A percentile compares a stretch with the other conserved stretches of the same genome.
These are phyloP conservation scores for Marmota monax DNA, from an alignment of 2,113 vertebrate genomes.

Conservation along the genomic window DNA sequence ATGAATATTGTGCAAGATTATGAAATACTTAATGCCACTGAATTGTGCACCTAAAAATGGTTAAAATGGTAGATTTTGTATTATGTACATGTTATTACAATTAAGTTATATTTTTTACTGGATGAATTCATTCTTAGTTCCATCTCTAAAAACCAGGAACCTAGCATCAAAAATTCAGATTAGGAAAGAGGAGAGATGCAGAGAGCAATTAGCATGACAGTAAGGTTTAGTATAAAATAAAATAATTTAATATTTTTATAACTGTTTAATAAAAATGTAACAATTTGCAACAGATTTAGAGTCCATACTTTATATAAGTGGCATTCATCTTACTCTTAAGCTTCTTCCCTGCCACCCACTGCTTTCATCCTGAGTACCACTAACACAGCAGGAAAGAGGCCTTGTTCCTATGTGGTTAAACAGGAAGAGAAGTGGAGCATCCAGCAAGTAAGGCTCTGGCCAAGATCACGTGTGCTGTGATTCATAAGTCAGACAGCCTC, in stretches of 20 bases:
- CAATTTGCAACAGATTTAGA: neutral
- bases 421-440: neutral
- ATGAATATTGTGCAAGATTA: neutral
- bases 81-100: neutral
- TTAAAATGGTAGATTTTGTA: neutral
- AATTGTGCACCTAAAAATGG: neutral
- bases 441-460: neutral
- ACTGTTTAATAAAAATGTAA: neutral
- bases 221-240: slow-evolving; percentile 3
- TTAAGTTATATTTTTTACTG: neutral
- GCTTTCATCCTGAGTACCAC: neutral
- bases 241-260: neutral
- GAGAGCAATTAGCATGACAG: neutral
- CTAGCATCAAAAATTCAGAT: neutral
- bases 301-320: neutral
- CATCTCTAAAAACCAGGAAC: neutral
- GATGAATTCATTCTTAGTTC: neutral
- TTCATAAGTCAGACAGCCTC: neutral
- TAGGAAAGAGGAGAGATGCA: neutral
- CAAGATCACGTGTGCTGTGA: neutral
- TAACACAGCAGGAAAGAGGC: neutral
- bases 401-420: neutral
- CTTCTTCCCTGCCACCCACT: neutral
- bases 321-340: neutral
- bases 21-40: neutral